Percentiles rank a stretch among this genome's conserved stretches.
These are phyloP conservation scores for Philotrypesis tridentata DNA, from an alignment of 1,140 invertebrate genomes.

Conservation along the genomic window DNA sequence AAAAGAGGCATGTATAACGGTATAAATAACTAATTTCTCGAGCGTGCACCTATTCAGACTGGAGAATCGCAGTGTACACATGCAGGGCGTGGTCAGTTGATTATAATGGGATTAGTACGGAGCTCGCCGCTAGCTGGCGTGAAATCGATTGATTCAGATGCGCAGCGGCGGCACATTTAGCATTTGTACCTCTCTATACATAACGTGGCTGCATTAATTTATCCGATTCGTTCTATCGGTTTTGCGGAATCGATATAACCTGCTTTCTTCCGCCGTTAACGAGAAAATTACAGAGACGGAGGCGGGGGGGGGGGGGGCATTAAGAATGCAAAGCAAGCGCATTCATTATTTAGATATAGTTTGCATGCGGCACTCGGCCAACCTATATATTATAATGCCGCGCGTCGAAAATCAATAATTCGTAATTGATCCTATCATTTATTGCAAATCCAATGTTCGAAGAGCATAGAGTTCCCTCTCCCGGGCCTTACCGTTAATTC, in stretches of 20 bases:
- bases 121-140: constrained; percentile 44
- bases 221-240: constrained; percentile 14
- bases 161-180: neutral
- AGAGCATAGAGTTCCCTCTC: too few relatives aligned
- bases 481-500: neutral
- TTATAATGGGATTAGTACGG: constrained; percentile 48
- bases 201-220: constrained; percentile 20
- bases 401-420: too few relatives aligned
- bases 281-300: too few relatives aligned
- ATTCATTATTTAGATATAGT: too few relatives aligned
- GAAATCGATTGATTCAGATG: constrained; percentile 43
- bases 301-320: too few relatives aligned
- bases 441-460: too few relatives aligned
- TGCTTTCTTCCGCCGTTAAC: constrained; percentile 27
- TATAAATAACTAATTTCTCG: neutral
- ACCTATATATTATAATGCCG: too few relatives aligned
- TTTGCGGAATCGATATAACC: constrained; percentile 40
- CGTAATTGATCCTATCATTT: too few relatives aligned
- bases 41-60: neutral
- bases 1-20: neutral
- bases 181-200: neutral
- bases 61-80: neutral
- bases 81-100: constrained; percentile 46
- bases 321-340: too few relatives aligned
- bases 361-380: too few relatives aligned